phyloP scores from a whole-genome alignment of 2,888 invertebrate species.

The Pyrocoelia pectoralis region DNA sequence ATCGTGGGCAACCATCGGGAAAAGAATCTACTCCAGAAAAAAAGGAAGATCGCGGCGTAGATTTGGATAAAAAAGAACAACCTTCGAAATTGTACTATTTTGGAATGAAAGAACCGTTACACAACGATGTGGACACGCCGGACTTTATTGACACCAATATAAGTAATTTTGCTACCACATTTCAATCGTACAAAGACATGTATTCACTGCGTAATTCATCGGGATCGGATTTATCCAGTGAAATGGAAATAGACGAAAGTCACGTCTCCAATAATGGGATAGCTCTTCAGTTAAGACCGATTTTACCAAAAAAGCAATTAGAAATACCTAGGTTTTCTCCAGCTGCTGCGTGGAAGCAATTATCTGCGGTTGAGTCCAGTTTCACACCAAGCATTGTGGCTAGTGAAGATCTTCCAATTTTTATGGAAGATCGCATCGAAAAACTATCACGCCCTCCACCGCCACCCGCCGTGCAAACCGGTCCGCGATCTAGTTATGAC shows the following conservation, averaged over 20 bases:
- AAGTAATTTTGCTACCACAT: constrained; percentile 39
- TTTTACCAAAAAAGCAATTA: constrained; percentile 79
- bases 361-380: constrained; percentile 68
- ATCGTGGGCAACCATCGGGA: constrained; percentile 66
- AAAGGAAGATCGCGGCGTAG: constrained; percentile 59
- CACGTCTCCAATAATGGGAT: constrained; percentile 66
- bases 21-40: constrained; percentile 71
- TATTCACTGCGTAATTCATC: constrained; percentile 57
- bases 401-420: constrained; percentile 55
- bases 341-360: constrained; percentile 81
- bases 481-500: constrained; percentile 66
- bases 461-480: constrained; percentile 61
- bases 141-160: constrained; percentile 19
- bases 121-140: constrained; percentile 14
- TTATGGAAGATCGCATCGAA: constrained; percentile 64
- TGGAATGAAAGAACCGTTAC: constrained; percentile 71
- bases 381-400: constrained; percentile 30
- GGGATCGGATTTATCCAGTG: constrained; percentile 67
- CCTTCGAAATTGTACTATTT: constrained; percentile 76
- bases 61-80: constrained; percentile 42
- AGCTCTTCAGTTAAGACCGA: constrained; percentile 77
- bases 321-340: constrained; percentile 84
- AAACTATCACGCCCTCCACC: constrained; percentile 62
- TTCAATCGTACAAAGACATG: constrained; percentile 41
- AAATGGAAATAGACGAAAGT: constrained; percentile 58